Conservation (phyloP, 2,113 vertebrate genomes). For the Smithornis capensis region DNA sequence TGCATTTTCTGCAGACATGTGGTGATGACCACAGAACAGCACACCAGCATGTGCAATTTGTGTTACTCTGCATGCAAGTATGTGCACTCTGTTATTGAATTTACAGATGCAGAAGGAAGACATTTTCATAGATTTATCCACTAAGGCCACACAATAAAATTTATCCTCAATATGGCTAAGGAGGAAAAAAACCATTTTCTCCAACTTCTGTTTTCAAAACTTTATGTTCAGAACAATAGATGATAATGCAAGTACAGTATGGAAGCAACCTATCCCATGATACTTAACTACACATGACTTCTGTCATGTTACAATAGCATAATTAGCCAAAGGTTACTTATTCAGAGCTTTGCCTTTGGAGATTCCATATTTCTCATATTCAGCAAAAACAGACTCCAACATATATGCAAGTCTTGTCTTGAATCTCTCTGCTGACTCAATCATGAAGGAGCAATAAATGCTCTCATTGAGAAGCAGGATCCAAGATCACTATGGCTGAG, state of each 20-base stretch:
- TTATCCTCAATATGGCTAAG: neutral
- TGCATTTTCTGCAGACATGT: neutral
- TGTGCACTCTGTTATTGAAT: fast-evolving
- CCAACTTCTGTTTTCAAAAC: neutral
- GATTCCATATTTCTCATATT: neutral
- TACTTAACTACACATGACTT: neutral
- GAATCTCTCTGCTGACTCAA: neutral
- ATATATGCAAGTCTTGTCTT: neutral
- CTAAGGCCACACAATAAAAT: neutral
- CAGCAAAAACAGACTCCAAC: neutral
- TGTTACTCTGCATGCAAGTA: neutral
- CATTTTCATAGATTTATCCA: neutral
- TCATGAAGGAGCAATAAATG: neutral
- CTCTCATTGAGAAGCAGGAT: neutral
- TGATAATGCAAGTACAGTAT: neutral
- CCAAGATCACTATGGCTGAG: neutral
- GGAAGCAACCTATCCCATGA: neutral
- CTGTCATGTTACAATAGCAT: neutral
- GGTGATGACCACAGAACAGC: neutral
- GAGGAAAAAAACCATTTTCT: neutral
- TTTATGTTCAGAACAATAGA: neutral
- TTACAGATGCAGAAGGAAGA: neutral
- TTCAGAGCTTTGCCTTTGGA: neutral
- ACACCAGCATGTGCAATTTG: neutral
- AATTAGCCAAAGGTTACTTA: neutral